phyloP scores from a whole-genome alignment of 2,888 invertebrate species.

The Drosophila demipolita region DNA sequence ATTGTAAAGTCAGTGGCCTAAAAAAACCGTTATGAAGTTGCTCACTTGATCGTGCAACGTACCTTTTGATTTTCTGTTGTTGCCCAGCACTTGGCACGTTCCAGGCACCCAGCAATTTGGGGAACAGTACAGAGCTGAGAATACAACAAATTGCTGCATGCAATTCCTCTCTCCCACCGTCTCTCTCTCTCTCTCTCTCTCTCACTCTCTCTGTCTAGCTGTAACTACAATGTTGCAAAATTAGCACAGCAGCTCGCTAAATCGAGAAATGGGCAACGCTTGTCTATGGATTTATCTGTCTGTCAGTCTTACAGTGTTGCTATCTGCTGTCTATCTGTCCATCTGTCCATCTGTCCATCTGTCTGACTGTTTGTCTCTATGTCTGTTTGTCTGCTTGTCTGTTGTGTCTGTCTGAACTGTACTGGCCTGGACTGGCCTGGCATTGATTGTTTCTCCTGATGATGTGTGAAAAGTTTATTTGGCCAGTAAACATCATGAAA shows the following conservation, averaged over 20 bases:
- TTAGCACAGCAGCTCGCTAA: constrained; percentile 49
- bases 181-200: neutral
- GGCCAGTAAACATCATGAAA: constrained; percentile 73
- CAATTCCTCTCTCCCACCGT: neutral
- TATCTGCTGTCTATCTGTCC: constrained; percentile 4
- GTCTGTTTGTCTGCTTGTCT: constrained; percentile 9
- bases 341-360: constrained; percentile 9
- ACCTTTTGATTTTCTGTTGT: constrained; percentile 76
- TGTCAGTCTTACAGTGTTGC: neutral
- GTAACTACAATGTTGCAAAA: constrained; percentile 5
- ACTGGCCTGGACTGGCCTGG: constrained; percentile 50
- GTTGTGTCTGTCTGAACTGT: neutral
- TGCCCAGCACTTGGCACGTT: constrained; percentile 83
- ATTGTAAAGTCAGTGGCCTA: constrained; percentile 79
- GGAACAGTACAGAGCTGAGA: constrained; percentile 2
- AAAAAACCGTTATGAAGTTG: constrained; percentile 80
- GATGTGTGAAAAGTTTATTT: constrained; percentile 81
- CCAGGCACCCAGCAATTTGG: constrained; percentile 40
- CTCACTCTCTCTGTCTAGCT: neutral
- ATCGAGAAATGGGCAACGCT: constrained; percentile 41
- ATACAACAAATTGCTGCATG: constrained; percentile 3
- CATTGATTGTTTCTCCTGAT: constrained; percentile 71
- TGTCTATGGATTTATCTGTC: constrained; percentile 28
- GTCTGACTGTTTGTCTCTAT: constrained; percentile 10
- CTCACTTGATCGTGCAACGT: constrained; percentile 84